Conservation (phyloP, 1,140 invertebrate genomes). For the Hirudo medicinalis region DNA sequence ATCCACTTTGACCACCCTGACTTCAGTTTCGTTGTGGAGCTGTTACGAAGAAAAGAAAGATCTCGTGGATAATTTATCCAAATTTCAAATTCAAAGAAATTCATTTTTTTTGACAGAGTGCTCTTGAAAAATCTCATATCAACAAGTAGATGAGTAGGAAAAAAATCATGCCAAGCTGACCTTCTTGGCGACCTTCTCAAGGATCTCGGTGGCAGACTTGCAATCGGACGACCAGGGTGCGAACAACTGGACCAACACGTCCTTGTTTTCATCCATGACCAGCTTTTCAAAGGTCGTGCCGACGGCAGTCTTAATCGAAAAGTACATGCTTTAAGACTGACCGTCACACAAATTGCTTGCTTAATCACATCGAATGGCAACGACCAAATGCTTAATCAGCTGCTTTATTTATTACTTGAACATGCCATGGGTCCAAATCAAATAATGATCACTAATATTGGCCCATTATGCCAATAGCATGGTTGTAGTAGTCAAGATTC, state of each 20-base stretch:
- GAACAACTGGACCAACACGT: not conserved
- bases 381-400: too few species aligned
- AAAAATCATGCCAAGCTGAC: not conserved
- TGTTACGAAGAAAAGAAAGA: not conserved
- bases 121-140: not conserved
- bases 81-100: not conserved
- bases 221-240: constrained; percentile 1
- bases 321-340: not conserved
- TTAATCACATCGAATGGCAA: too few species aligned
- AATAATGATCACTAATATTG: too few species aligned
- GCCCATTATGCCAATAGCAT: not conserved
- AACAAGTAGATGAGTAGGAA: not conserved
- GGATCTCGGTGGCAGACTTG: not conserved
- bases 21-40: not conserved
- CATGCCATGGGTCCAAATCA: too few species aligned
- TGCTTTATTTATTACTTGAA: too few species aligned
- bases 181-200: constrained; percentile 1
- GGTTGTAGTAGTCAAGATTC: not conserved
- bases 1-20: constrained; percentile 4
- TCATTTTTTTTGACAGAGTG: not conserved
- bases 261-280: not conserved
- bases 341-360: too few species aligned
- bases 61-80: not conserved
- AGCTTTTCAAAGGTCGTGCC: not conserved
- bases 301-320: not conserved